Conservation (phyloP, 2,888 invertebrate species). For the Spodoptera littoralis region DNA sequence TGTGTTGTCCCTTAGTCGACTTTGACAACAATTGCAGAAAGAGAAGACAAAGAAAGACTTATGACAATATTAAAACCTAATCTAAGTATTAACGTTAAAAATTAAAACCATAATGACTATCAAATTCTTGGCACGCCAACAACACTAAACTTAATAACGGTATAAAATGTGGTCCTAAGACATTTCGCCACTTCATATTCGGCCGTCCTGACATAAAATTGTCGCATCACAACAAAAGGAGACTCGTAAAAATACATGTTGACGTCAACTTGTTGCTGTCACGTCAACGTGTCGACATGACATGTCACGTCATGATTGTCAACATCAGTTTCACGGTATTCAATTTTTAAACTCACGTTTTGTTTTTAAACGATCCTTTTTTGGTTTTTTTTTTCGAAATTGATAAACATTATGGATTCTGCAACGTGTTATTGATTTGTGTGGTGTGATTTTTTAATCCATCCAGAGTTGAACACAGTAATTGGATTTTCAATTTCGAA, state of each 20-base stretch:
- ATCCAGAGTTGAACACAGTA: no score
- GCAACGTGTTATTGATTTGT: no score
- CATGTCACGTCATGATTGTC: conserved; percentile 32
- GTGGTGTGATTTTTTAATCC: no score
- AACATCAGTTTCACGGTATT: conserved; percentile 24
- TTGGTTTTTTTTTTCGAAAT: not conserved
- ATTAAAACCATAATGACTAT: no score
- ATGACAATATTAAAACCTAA: no score
- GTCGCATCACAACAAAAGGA: conserved; percentile 32
- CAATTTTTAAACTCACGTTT: conserved; percentile 21
- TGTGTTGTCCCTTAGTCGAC: no score
- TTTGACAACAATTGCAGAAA: no score
- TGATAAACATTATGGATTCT: no score
- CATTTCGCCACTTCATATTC: conserved; percentile 39
- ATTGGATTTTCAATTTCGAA: no score
- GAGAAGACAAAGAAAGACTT: no score
- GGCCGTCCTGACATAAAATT: conserved; percentile 46
- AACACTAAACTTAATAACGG: conserved; percentile 35
- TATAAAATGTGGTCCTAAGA: conserved; percentile 16
- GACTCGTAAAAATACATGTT: conserved; percentile 53
- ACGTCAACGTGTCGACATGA: conserved; percentile 30
- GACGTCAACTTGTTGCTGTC: conserved; percentile 53
- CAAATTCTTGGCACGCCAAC: conserved; percentile 15
- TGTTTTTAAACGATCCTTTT: conserved; percentile 5
- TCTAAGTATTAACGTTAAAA: no score